Evolutionary conservation across 2,113 vertebrate species (phyloP), one percentile per base, ranked within the genome.

Genomic region (Ranitomeya variabilis): DNA sequence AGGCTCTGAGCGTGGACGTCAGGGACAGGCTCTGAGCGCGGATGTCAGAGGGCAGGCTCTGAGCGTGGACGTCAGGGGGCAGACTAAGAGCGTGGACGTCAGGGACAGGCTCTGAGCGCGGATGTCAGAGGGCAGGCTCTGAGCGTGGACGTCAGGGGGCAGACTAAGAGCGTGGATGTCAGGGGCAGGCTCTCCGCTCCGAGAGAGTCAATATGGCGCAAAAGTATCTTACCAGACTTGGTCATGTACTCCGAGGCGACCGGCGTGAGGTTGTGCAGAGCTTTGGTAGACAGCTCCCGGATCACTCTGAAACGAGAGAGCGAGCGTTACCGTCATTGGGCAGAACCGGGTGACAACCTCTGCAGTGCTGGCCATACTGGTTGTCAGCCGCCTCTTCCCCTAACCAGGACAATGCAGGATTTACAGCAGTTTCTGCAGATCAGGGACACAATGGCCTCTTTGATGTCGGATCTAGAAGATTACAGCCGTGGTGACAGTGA

Each of bases 231-330:
- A 99, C 98, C 97, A 51, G 93, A 92, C 0, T 91, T 21, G 2
- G 95, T 94, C 91, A 97, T 96, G 92, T 98, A 97, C 67, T 96
- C 95, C 0, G 97, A 96, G 0, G 95, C 96, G 80, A 52, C 91
- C 31, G 94, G 94, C 1, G 96, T 96, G 81, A 99, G 95, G 94
- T 98, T 98, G 54, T 97, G 95, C 31, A 99, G 93, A 0, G 97
- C 96, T 94, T 96, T 97, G 0, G 96, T 94, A 2, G 97, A 90
- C 62, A 99, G 94, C 89, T 97, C 97, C 81, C 98, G 93, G 90
- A 99, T 96, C 71, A 90, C 93, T 83, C 98, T 99, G 92, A 83
- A 92, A 23, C 18, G 77, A 13, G 37, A 45, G 5, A 45, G 37
- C 37, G 5, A 45, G 37, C 37, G 37, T 45, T 45, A 45, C 37